A percentile compares a stretch with the other conserved stretches of the same genome.
These are phyloP conservation scores for Bolborhynchus lineola DNA, from an alignment of 2,113 vertebrate species.

Conservation along the genomic window DNA sequence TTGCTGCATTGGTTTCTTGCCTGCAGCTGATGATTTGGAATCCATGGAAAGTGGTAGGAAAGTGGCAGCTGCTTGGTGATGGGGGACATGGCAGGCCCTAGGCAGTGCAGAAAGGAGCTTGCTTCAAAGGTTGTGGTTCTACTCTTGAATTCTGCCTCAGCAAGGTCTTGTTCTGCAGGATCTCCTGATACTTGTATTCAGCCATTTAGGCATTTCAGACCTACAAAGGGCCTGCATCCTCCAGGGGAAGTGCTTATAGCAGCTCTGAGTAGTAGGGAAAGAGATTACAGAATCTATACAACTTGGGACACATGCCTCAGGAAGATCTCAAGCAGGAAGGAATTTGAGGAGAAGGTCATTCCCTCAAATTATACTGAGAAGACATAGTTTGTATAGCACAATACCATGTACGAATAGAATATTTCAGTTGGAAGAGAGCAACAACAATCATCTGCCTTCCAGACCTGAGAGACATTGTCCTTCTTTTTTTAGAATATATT, in stretches of 20 bases:
- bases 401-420: background rate
- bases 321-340: background rate
- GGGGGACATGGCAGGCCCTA: background rate
- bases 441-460: background rate
- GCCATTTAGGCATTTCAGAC: background rate
- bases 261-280: background rate
- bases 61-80: background rate
- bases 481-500: background rate
- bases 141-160: background rate
- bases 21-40: background rate
- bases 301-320: background rate
- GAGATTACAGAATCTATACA: background rate
- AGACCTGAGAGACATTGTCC: background rate
- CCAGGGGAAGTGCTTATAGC: background rate
- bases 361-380: background rate
- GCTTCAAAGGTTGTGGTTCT: background rate
- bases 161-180: background rate
- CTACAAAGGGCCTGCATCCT: background rate
- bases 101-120: background rate
- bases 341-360: background rate
- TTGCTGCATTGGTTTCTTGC: background rate
- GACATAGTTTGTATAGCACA: background rate
- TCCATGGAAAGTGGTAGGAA: background rate
- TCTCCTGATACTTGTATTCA: background rate
- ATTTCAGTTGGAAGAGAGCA: background rate